Evolutionary conservation across 2,113 vertebrate species (phyloP).

Genomic region (Argyrosomus japonicus): DNA sequence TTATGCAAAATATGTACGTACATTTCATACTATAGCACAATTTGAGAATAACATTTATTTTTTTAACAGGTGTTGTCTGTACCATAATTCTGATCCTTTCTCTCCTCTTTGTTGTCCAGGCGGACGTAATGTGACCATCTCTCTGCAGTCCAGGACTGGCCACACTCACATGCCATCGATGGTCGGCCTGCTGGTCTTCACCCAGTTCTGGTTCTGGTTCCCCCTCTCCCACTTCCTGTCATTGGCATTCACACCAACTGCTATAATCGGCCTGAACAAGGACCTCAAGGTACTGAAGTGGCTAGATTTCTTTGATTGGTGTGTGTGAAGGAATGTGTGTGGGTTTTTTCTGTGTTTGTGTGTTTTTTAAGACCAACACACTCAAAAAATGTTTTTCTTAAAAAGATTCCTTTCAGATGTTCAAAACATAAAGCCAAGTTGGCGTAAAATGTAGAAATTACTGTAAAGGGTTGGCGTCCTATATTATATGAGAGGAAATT

Average conservation of each 20-base stretch:
- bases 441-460: not conserved
- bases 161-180: slow-evolving; percentile 99
- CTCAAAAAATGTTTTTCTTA: not conserved
- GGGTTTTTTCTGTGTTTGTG: not conserved
- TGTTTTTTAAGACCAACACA: too few relatives aligned
- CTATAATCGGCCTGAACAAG: slow-evolving; percentile 98
- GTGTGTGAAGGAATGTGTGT: not conserved
- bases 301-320: not conserved
- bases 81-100: not conserved
- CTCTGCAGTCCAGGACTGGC: slow-evolving; percentile 97
- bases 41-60: not conserved
- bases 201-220: slow-evolving; percentile 99
- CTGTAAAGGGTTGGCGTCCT: not conserved
- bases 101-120: slow-evolving; percentile 80
- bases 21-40: too few relatives aligned
- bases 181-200: slow-evolving; percentile 97
- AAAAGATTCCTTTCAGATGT: not conserved
- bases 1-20: too few relatives aligned
- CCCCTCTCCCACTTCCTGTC: slow-evolving; percentile 98
- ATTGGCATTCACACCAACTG: slow-evolving; percentile 96
- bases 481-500: not conserved
- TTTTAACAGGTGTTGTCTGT: not conserved
- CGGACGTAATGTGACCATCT: slow-evolving; percentile 97
- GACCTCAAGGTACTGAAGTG: slow-evolving; percentile 92
- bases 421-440: not conserved